Percentiles rank a stretch among this genome's conserved stretches.
Conservation (phyloP, 1,140 invertebrate species). For the Physella acuta region DNA sequence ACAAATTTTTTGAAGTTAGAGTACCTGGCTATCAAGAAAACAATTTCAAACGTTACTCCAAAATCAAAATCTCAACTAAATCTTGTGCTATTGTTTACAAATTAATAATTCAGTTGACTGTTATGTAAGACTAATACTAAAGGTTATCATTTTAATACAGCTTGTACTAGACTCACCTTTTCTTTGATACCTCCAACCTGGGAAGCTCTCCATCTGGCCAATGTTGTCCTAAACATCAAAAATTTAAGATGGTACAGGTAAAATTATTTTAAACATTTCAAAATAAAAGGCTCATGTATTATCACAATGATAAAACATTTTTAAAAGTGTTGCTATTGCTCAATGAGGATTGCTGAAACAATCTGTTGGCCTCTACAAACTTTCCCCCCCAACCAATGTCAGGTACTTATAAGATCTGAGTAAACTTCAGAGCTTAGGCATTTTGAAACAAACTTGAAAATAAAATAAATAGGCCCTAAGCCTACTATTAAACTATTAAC, state of each 20-base stretch:
- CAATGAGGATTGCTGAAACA: not conserved
- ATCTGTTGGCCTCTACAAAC: no score
- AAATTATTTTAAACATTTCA: not conserved
- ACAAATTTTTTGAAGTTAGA: no score
- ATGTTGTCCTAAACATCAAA: conserved; percentile 76
- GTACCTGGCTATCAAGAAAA: no score
- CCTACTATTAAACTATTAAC: not conserved
- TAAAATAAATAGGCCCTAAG: not conserved
- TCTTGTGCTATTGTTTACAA: no score
- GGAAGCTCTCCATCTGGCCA: conserved; percentile 91
- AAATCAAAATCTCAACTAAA: not conserved
- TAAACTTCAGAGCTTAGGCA: not conserved
- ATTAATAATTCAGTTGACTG: no score
- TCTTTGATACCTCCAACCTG: conserved; percentile 81
- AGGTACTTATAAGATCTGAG: not conserved
- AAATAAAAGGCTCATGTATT: not conserved
- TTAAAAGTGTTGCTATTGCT: not conserved
- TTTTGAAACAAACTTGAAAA: not conserved
- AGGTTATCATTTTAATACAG: no score
- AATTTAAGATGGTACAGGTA: not conserved
- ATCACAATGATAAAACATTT: not conserved
- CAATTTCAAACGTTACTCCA: not conserved
- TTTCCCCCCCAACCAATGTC: not conserved
- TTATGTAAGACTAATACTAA: no score
- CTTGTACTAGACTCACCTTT: conserved; percentile 72